Evolutionary conservation across 2,888 invertebrate genomes (phyloP).

Genomic region (Phengaris alcon): DNA sequence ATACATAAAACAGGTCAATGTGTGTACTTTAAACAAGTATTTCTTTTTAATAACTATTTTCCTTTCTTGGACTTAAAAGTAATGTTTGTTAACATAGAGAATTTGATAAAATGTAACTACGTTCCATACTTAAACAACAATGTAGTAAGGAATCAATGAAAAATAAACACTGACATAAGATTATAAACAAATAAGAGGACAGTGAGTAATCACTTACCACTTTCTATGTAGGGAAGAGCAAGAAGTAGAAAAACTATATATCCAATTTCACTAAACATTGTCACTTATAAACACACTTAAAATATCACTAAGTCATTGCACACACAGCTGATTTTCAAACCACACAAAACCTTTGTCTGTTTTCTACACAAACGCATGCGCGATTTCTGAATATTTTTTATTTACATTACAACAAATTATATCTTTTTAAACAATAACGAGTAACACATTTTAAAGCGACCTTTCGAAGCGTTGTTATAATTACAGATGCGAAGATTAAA

Average conservation of each 20-base stretch:
- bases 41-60: neutral
- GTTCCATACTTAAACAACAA: neutral
- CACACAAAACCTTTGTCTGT: constrained; percentile 82
- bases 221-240: constrained; percentile 84
- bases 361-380: constrained; percentile 79
- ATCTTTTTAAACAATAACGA: constrained; percentile 49
- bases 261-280: constrained; percentile 83
- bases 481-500: constrained; percentile 45
- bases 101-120: neutral
- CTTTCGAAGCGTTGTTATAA: constrained; percentile 48
- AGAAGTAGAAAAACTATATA: constrained; percentile 84
- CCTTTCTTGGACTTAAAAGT: neutral
- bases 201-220: constrained; percentile 76
- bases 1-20: too few relatives aligned
- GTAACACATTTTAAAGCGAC: constrained; percentile 46
- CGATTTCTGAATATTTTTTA: constrained; percentile 75
- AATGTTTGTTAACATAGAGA: neutral
- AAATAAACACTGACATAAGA: constrained; percentile 12
- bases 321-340: constrained; percentile 80
- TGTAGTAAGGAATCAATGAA: constrained; percentile 5
- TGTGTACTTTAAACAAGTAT: neutral
- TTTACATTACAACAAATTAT: constrained; percentile 72
- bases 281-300: constrained; percentile 71
- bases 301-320: constrained; percentile 77
- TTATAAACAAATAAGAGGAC: neutral